These are phyloP conservation scores for Gnathonemus longibarbis DNA, from an alignment of 2,113 vertebrate genomes.

Conservation along the genomic window DNA sequence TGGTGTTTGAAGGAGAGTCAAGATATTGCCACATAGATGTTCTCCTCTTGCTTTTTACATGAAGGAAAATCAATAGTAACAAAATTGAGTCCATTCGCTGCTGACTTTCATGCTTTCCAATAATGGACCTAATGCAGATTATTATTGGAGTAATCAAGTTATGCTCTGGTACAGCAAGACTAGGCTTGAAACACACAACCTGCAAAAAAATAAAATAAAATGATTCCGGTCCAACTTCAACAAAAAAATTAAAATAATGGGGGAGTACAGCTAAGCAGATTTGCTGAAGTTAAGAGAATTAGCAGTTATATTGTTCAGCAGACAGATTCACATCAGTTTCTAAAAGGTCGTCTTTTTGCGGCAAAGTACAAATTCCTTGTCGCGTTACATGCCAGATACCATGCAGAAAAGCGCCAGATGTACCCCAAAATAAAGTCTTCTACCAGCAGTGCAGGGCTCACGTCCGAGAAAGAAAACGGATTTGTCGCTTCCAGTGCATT, in stretches of 20 bases:
- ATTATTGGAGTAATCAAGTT: slow-evolving; percentile 75
- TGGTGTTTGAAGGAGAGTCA: slow-evolving; percentile 38
- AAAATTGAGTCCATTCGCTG: slow-evolving; percentile 68
- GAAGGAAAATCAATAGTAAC: slow-evolving; percentile 82
- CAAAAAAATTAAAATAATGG: not conserved
- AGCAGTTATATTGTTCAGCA: not conserved
- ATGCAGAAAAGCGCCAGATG: not conserved
- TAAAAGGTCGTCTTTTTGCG: not conserved
- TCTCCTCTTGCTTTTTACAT: slow-evolving; percentile 69
- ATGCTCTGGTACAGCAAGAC: slow-evolving; percentile 55
- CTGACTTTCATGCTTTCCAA: slow-evolving; percentile 69
- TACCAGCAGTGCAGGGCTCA: not conserved
- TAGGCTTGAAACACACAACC: slow-evolving; percentile 51
- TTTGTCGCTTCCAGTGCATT: not conserved
- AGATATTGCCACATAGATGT: slow-evolving; percentile 55
- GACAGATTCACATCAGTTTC: not conserved
- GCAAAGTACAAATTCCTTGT: not conserved
- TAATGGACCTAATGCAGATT: slow-evolving; percentile 82
- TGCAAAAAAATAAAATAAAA: slow-evolving; percentile 19
- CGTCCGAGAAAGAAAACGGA: not conserved
- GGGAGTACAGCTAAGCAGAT: not conserved
- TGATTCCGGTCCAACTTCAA: not conserved
- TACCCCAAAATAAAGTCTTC: not conserved
- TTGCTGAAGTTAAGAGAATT: not conserved
- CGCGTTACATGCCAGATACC: not conserved